These are phyloP conservation scores for Nylanderia fulva DNA, from an alignment of 1,140 invertebrate species.

Conservation along the genomic window DNA sequence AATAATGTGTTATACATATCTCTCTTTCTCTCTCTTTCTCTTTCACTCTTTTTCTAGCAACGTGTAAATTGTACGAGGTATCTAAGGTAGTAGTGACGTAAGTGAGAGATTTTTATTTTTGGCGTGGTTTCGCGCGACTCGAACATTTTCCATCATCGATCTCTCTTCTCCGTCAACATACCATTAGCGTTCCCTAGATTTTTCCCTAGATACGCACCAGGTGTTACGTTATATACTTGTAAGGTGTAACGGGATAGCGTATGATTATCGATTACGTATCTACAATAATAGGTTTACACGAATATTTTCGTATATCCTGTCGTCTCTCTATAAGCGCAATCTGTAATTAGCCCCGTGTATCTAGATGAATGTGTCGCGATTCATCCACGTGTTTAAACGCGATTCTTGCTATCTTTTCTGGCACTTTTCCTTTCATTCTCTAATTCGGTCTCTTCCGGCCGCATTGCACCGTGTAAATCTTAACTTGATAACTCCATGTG, in stretches of 20 bases:
- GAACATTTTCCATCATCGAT: conserved; percentile 17
- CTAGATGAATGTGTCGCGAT: conserved; percentile 21
- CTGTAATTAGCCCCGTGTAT: neutral
- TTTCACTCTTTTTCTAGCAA: conserved; percentile 47
- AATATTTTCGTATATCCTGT: conserved; percentile 34
- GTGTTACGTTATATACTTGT: neutral
- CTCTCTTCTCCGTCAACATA: neutral
- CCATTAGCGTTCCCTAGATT: neutral
- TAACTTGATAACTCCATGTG: neutral
- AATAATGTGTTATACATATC: conserved; percentile 65
- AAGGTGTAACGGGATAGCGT: conserved; percentile 13
- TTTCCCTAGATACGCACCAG: neutral
- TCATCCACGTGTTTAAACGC: conserved; percentile 6
- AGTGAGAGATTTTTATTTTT: conserved; percentile 53
- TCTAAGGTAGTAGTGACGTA: conserved; percentile 40
- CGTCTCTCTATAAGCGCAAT: conserved; percentile 28
- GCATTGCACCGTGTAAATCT: neutral
- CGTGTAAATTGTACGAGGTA: conserved; percentile 55
- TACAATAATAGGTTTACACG: conserved; percentile 48
- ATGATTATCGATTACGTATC: conserved; percentile 48
- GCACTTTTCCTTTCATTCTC: neutral
- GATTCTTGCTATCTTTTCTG: neutral
- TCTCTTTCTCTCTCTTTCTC: conserved; percentile 16
- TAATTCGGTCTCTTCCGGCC: neutral
- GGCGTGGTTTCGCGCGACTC: conserved; percentile 37